Percentiles rank a stretch among this genome's conserved stretches.
phyloP scores from a whole-genome alignment of 2,797 vertebrate genomes.

The Myotis findleyi region DNA sequence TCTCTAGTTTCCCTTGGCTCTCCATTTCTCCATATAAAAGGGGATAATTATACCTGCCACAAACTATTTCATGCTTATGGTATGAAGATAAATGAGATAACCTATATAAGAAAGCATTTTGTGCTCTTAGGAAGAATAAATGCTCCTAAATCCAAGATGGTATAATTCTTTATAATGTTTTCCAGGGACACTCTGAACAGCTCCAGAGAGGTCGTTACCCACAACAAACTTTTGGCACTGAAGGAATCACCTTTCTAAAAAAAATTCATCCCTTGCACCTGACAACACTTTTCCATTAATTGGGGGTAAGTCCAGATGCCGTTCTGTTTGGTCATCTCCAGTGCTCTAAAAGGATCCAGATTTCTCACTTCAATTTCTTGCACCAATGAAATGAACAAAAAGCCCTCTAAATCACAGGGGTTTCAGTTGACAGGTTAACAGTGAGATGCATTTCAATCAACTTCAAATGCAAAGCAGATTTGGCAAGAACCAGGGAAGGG shows the following conservation, averaged over 20 bases:
- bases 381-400: slow-evolving; percentile 67
- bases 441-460: slow-evolving; percentile 79
- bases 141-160: slow-evolving; percentile 66
- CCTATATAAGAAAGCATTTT: slow-evolving; percentile 39
- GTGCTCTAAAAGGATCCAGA: slow-evolving; percentile 77
- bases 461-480: slow-evolving; percentile 76
- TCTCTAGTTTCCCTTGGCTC: background rate
- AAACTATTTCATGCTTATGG: slow-evolving; percentile 48
- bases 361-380: slow-evolving; percentile 70
- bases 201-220: slow-evolving; percentile 68
- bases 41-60: slow-evolving; percentile 61
- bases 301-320: slow-evolving; percentile 68
- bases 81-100: slow-evolving; percentile 75
- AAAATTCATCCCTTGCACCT: slow-evolving; percentile 59
- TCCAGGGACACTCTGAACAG: slow-evolving; percentile 63
- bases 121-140: slow-evolving; percentile 52
- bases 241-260: slow-evolving; percentile 58
- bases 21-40: slow-evolving; percentile 27
- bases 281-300: slow-evolving; percentile 79
- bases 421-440: slow-evolving; percentile 74
- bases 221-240: slow-evolving; percentile 66
- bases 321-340: slow-evolving; percentile 63
- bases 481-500: slow-evolving; percentile 49
- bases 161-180: slow-evolving; percentile 78
- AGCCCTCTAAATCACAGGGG: slow-evolving; percentile 67